Evolutionary conservation across 2,888 invertebrate species (phyloP).

Genomic region (Heliothis peltigera): DNA sequence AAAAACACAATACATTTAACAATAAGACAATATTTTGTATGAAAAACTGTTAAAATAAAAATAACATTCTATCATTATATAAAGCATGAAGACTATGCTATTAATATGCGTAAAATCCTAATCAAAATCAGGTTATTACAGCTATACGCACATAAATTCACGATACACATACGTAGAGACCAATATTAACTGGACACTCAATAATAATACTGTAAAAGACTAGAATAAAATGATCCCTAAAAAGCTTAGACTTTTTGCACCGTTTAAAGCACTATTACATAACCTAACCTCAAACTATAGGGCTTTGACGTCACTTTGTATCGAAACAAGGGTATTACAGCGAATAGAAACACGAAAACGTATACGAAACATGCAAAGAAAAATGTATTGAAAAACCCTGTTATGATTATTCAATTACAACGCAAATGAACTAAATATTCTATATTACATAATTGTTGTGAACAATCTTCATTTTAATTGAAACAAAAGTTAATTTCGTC

Average conservation of each 20-base stretch:
- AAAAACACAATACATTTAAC: too few relatives aligned
- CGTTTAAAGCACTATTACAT: constrained; percentile 79
- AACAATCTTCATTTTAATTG: constrained; percentile 20
- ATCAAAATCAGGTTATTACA: constrained; percentile 24
- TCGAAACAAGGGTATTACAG: constrained; percentile 53
- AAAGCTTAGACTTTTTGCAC: constrained; percentile 59
- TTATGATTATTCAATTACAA: constrained; percentile 30
- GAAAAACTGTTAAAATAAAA: not conserved
- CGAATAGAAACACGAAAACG: constrained; percentile 55
- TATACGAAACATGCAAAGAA: constrained; percentile 55
- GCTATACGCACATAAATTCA: constrained; percentile 16
- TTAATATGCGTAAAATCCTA: constrained; percentile 11
- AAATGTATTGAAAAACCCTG: constrained; percentile 32
- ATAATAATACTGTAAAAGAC: constrained; percentile 14
- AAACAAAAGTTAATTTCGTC: constrained; percentile 20
- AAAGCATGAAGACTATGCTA: not conserved
- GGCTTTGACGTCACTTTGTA: constrained; percentile 70
- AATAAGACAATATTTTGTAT: not conserved
- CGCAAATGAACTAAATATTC: constrained; percentile 25
- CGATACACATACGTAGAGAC: constrained; percentile 23
- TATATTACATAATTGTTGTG: constrained; percentile 35
- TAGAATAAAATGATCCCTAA: constrained; percentile 47
- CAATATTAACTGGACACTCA: constrained; percentile 35
- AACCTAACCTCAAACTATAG: constrained; percentile 81
- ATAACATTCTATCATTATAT: not conserved